A percentile compares a stretch with the other conserved stretches of the same genome.
Conservation (phyloP, 2,113 vertebrate genomes). For the Vidua chalybeata region DNA sequence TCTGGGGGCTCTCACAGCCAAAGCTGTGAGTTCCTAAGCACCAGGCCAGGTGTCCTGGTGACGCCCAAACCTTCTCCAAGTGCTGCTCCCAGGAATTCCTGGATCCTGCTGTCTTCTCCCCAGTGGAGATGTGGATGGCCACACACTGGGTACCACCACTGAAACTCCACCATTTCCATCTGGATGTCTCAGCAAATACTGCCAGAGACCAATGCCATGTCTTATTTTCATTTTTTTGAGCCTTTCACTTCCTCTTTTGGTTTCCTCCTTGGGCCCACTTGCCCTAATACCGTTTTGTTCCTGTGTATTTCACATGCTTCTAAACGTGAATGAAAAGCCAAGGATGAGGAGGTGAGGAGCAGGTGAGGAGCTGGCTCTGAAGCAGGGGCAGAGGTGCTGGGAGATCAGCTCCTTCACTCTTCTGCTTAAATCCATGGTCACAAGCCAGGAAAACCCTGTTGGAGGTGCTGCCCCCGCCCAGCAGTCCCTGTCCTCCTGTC, state of each 20-base stretch:
- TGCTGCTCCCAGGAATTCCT: background rate
- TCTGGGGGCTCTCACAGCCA: fast-evolving
- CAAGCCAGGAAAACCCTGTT: background rate
- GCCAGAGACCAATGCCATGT: background rate
- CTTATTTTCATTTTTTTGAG: slow-evolving; percentile 1
- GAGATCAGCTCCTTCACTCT: background rate
- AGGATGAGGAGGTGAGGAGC: background rate
- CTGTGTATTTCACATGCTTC: background rate
- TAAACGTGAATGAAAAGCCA: background rate
- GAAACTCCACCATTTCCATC: background rate
- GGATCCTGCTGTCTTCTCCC: background rate
- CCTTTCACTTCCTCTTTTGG: slow-evolving; percentile 35
- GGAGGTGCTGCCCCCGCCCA: background rate
- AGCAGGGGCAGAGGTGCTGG: background rate
- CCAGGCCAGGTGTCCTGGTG: background rate
- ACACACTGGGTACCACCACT: background rate
- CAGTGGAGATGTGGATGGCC: too few species aligned
- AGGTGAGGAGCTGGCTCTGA: background rate
- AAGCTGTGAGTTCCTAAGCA: too few species aligned
- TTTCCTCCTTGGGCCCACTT: background rate
- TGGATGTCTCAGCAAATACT: background rate
- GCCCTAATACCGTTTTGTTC: background rate
- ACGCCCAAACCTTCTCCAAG: background rate
- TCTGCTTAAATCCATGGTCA: background rate
- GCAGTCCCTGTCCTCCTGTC: background rate